Percentiles rank a stretch among this genome's conserved stretches.
Conservation (phyloP, 2,888 invertebrate species). For the Notocelia uddmanniana region DNA sequence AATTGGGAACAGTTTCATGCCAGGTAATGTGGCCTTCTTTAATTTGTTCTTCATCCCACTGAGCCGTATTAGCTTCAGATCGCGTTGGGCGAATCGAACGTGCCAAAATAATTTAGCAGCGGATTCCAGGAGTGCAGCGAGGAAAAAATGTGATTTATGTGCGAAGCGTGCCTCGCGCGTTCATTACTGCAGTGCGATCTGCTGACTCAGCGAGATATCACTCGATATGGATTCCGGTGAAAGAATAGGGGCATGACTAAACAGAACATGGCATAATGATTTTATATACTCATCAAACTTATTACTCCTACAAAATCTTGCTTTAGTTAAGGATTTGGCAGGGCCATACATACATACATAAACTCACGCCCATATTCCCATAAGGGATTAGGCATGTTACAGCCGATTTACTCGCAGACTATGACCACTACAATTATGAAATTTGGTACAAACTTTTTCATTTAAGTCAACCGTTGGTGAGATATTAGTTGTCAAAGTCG, state of each 20-base stretch:
- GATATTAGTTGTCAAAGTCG: too few species aligned
- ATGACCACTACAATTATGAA: too few species aligned
- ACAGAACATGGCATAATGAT: conserved; percentile 9
- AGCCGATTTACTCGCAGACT: too few species aligned
- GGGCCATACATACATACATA: too few species aligned
- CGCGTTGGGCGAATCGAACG: conserved; percentile 54
- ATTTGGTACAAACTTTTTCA: too few species aligned
- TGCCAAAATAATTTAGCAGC: conserved; percentile 60
- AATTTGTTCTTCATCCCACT: conserved; percentile 31
- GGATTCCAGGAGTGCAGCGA: conserved; percentile 55
- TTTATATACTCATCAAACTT: neutral
- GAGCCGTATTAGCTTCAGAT: conserved; percentile 50
- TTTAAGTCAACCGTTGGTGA: too few species aligned
- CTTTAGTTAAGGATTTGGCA: too few species aligned
- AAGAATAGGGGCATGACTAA: conserved; percentile 15
- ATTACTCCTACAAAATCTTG: neutral
- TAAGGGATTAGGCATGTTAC: too few species aligned
- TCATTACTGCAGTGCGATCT: conserved; percentile 57
- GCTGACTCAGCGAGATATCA: conserved; percentile 59
- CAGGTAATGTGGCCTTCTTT: neutral
- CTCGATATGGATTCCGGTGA: conserved; percentile 51
- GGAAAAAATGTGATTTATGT: conserved; percentile 64
- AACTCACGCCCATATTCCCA: too few species aligned
- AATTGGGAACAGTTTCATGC: too few species aligned
- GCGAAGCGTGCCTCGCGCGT: conserved; percentile 56